Evolutionary conservation across 2,888 invertebrate genomes (phyloP).

Genomic region (Epistrophella euchroma): DNA sequence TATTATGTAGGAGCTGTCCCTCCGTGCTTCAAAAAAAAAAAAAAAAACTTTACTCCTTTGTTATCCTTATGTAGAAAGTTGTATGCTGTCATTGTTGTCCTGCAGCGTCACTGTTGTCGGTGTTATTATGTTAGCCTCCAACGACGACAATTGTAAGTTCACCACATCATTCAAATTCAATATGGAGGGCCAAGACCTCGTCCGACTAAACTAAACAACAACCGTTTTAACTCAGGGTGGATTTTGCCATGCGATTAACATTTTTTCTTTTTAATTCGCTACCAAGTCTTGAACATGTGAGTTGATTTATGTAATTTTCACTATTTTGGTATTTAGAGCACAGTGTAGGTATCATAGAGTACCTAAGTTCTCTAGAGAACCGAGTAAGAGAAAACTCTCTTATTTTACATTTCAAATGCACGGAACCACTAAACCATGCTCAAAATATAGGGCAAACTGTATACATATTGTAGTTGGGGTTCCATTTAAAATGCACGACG

Average conservation of each 20-base stretch:
- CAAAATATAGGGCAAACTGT: no score
- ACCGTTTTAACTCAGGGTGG: constrained; percentile 6
- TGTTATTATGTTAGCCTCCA: constrained; percentile 61
- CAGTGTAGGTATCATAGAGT: no score
- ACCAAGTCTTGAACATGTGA: not conserved
- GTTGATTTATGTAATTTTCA: not conserved
- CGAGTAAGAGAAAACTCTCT: no score
- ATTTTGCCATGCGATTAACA: constrained; percentile 28
- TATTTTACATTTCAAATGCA: no score
- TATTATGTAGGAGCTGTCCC: constrained; percentile 3
- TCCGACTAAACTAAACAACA: constrained; percentile 30
- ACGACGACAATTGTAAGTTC: constrained; percentile 44
- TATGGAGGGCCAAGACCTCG: constrained; percentile 56
- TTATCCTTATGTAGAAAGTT: constrained; percentile 58
- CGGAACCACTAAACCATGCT: no score
- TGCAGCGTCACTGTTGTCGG: constrained; percentile 45
- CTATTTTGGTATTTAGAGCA: no score
- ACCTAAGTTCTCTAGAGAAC: no score
- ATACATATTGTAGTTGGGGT: no score
- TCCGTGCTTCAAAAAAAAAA: constrained; percentile 14
- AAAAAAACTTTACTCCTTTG: constrained; percentile 49
- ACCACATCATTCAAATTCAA: constrained; percentile 74
- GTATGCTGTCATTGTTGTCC: constrained; percentile 66
- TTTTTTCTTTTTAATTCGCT: not conserved
- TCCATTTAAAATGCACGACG: no score